These are phyloP conservation scores for Apamea monoglypha DNA, from an alignment of 2,888 invertebrate species.

Conservation along the genomic window DNA sequence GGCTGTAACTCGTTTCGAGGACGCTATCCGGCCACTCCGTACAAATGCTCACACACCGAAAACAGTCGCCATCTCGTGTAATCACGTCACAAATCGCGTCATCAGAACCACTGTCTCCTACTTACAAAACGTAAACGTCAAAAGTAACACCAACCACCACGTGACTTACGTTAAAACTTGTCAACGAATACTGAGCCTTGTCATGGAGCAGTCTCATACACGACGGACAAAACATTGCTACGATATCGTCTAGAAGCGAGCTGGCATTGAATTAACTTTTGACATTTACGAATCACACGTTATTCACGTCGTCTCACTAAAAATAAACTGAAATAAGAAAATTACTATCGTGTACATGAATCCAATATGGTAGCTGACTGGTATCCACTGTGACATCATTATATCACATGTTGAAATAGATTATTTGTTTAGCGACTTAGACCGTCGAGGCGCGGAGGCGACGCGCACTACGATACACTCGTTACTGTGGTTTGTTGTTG, in stretches of 20 bases:
- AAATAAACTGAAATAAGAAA: constrained; percentile 87
- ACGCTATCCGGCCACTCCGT: constrained; percentile 65
- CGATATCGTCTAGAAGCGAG: constrained; percentile 68
- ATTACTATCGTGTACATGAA: constrained; percentile 89
- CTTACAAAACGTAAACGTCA: constrained; percentile 84
- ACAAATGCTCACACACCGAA: constrained; percentile 59
- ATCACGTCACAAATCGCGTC: constrained; percentile 77
- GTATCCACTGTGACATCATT: constrained; percentile 88
- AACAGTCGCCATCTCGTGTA: constrained; percentile 68
- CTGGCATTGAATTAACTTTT: constrained; percentile 82
- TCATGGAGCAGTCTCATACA: constrained; percentile 84
- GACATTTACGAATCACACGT: constrained; percentile 89
- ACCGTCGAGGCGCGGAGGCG: constrained; percentile 74
- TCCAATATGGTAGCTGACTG: constrained; percentile 84
- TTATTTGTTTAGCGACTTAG: constrained; percentile 85
- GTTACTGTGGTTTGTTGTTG: constrained; percentile 84
- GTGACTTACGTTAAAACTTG: constrained; percentile 86
- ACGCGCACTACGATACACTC: constrained; percentile 78
- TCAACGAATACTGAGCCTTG: constrained; percentile 85
- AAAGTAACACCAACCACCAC: constrained; percentile 79
- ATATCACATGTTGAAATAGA: constrained; percentile 88
- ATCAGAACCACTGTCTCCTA: constrained; percentile 77
- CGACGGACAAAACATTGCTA: constrained; percentile 83
- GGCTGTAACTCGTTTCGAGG: constrained; percentile 64
- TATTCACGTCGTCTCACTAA: constrained; percentile 86